Percentiles rank a stretch among this genome's conserved stretches.
These are phyloP conservation scores for Leptinotarsa rubiginosa DNA, from an alignment of 2,888 invertebrate genomes.

Conservation along the genomic window DNA sequence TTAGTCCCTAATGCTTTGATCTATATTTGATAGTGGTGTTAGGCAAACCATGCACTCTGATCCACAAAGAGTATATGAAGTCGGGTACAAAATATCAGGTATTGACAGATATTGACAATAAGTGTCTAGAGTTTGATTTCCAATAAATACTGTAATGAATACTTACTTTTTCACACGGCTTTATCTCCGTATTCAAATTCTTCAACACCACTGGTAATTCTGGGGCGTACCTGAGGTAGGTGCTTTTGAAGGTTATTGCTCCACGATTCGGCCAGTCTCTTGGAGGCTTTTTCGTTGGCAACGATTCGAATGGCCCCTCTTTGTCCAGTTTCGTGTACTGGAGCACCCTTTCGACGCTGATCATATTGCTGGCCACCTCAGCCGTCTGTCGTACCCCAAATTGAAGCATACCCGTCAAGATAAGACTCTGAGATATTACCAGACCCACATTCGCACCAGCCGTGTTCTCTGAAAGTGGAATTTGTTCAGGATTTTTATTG, in stretches of 20 bases:
- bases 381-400: constrained; percentile 84
- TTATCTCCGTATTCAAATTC: constrained; percentile 73
- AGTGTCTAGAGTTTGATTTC: no score
- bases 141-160: no score
- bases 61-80: no score
- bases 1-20: no score
- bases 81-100: no score
- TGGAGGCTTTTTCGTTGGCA: constrained; percentile 69
- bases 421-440: constrained; percentile 79
- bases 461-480: constrained; percentile 48
- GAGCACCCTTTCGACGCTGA: constrained; percentile 83
- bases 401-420: constrained; percentile 84
- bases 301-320: constrained; percentile 73
- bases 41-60: no score
- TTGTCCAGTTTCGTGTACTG: constrained; percentile 81
- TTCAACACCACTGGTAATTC: constrained; percentile 77
- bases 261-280: constrained; percentile 74
- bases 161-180: constrained; percentile 75
- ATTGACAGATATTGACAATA: no score
- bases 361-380: constrained; percentile 82
- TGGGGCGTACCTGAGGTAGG: constrained; percentile 74
- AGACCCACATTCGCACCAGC: constrained; percentile 78
- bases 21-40: no score
- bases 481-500: background rate
- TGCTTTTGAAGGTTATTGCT: constrained; percentile 71